Base-by-base conservation (phyloP, 2,888 invertebrate species). In the Epistrophella euchroma region DNA sequence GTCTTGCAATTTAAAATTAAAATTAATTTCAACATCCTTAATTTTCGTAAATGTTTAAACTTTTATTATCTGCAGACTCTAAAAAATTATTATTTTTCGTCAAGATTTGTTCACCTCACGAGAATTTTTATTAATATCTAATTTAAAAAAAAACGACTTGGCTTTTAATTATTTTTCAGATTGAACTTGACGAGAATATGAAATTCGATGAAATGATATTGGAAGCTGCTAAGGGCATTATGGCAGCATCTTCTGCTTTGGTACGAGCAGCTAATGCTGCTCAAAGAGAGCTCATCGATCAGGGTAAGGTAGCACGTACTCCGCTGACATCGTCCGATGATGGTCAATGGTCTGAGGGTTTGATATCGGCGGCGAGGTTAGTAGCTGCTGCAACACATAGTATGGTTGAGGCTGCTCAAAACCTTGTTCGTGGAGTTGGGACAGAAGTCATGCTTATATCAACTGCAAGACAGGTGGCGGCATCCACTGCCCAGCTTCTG, bases 121-220 rank as follows among this genome's bases (percentile, higher is more conserved):
- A 25, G 56, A 60, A 75, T 64, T 52, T 11, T 7, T n/a, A 9
- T 40, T n/a, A 62, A 32, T 28, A 0, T 15, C 9, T 17, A 10
- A 45, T 45, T 45, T 10, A 45, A 17, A 45, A 40, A 13, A 43
- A 17, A 45, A 47, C 11, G 19, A 1, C 19, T 47, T 28, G 52
- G 50, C 7, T 56, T 32, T 45, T 22, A 88, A 88, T 80, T n/a
- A 2, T 0, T 66, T 66, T 66, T 32, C 28, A 91, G 91, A 91
- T 91, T 84, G 91, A 91, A 62, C 90, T 91, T 5, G 98, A 98
- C 91, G 98, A 98, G 92, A 97, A 95, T 88, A 94, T 99, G 93
- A 98, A 98, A 93, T 99, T 99, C 92, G 99, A 99, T 92, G 99
- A 99, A 93, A 98, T 99, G 96, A 99, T 99, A 89, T 93, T 99